Evolutionary conservation across 2,113 vertebrate species (phyloP), one percentile per base, ranked within the genome.

Genomic region (Ptilorrhoa leucosticta): DNA sequence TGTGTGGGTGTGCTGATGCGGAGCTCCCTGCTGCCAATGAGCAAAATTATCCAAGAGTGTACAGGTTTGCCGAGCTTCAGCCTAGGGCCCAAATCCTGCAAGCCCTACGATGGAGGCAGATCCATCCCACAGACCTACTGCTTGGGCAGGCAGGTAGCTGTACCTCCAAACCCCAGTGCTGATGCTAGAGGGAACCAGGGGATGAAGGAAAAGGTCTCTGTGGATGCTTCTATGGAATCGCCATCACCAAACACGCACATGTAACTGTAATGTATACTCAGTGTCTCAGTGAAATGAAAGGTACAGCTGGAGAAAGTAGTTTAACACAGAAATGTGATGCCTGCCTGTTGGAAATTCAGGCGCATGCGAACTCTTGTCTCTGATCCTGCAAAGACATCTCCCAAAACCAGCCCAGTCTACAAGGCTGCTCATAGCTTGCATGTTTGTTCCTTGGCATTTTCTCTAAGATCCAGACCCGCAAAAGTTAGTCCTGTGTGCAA

Each of bases 1-100:
- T 86, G 91, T 84, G 92, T 92, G 92, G 90, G 79, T 81, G 93
- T 93, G 72, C 92, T 87, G 83, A 64, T 66, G 26, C 14, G 24
- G 16, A 89, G 72, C 60, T 91, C 63, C 63, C 50, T 37, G 85
- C 57, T 87, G 81, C 28, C 8, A 31, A 10, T 2, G 14, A 86
- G 45, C 11, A 24, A 73, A 94, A 63, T 40, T 39, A 50, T 30
- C 83, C 71, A 15, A 5, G 83, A 87, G 44, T 3, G 61, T 56
- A 21, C 69, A 79, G 81, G 56, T 73, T 53, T 69, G 71, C 80
- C 26, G 7, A 19, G 71, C 56, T 27, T 4, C 12, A 15, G 64
- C 89, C 83, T 47, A 17, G 39, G 76, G 86, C 66, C 79, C 58
- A 4, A 24, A 17, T 45, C 93, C 86, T 63, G 63, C 47, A 10